These are phyloP conservation scores for Ooceraea biroi DNA, from an alignment of 1,140 invertebrate genomes.

Conservation along the genomic window DNA sequence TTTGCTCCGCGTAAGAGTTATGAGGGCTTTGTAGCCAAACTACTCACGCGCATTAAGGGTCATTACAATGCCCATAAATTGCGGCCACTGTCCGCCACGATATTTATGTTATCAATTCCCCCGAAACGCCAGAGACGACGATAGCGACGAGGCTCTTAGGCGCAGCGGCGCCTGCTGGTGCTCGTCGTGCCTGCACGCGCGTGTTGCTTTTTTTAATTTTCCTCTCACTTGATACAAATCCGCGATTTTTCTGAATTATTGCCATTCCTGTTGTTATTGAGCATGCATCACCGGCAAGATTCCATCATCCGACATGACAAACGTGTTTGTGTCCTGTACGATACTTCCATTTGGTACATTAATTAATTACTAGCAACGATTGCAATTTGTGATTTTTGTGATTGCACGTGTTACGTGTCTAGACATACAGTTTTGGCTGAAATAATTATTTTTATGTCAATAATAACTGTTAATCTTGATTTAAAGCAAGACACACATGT, in stretches of 20 bases:
- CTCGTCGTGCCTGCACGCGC: conserved; percentile 18
- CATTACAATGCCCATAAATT: conserved; percentile 84
- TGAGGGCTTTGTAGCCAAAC: conserved; percentile 80
- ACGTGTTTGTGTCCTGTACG: background rate
- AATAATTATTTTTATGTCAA: conserved; percentile 5
- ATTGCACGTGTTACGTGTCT: too few species aligned
- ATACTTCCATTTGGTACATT: background rate
- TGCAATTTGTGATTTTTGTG: background rate
- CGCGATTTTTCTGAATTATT: conserved; percentile 29
- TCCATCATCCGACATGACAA: background rate
- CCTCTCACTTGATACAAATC: conserved; percentile 21
- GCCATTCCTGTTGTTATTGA: conserved; percentile 12
- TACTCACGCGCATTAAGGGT: conserved; percentile 84
- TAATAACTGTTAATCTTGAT: background rate
- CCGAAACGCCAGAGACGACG: conserved; percentile 35
- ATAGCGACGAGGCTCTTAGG: conserved; percentile 52
- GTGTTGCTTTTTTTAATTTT: conserved; percentile 40
- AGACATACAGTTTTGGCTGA: background rate
- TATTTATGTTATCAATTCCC: conserved; percentile 83
- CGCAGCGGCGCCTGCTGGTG: background rate
- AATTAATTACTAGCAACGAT: background rate
- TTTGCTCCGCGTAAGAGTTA: conserved; percentile 78
- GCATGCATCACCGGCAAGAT: background rate
- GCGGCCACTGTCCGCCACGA: conserved; percentile 77
- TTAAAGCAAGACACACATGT: too few species aligned